phyloP scores from a whole-genome alignment of 2,113 vertebrate species.

The Platichthys flesus region DNA sequence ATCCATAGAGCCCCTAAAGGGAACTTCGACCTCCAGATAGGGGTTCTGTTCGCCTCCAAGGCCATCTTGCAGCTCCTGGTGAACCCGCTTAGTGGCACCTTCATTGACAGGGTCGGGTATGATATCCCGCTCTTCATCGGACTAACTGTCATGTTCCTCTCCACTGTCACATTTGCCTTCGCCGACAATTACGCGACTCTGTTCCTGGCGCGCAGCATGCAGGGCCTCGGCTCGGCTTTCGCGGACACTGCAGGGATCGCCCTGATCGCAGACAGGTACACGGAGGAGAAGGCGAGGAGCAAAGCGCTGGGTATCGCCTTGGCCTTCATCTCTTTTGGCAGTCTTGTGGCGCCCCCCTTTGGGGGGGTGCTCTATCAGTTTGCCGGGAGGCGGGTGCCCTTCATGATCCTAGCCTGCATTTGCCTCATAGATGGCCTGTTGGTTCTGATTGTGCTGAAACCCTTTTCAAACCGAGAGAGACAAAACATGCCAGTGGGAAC shows the following conservation, averaged over 20 bases:
- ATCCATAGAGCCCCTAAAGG: conserved; percentile 64
- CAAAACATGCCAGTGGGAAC: conserved; percentile 95
- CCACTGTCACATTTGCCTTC: conserved; percentile 92
- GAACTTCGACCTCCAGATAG: conserved; percentile 95
- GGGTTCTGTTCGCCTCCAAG: conserved; percentile 96
- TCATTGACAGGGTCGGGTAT: conserved; percentile 96
- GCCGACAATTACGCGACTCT: conserved; percentile 92
- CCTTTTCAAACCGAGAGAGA: conserved; percentile 85
- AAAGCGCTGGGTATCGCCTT: conserved; percentile 92
- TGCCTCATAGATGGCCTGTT: conserved; percentile 89
- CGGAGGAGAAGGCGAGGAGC: conserved; percentile 91
- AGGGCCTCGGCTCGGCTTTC: conserved; percentile 96
- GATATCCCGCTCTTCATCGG: conserved; percentile 94
- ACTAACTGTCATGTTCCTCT: conserved; percentile 92
- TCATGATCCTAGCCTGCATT: conserved; percentile 90
- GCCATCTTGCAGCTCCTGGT: conserved; percentile 95
- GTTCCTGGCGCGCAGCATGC: conserved; percentile 93
- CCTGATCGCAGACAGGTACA: conserved; percentile 93
- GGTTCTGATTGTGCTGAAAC: conserved; percentile 88
- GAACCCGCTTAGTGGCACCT: conserved; percentile 94
- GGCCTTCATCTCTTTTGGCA: conserved; percentile 98
- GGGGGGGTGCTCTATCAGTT: conserved; percentile 93
- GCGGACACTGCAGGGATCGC: conserved; percentile 96
- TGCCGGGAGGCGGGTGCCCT: conserved; percentile 89
- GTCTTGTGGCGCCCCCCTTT: conserved; percentile 94